phyloP scores from a whole-genome alignment of 2,113 vertebrate species.

The Chaetops frenatus region DNA sequence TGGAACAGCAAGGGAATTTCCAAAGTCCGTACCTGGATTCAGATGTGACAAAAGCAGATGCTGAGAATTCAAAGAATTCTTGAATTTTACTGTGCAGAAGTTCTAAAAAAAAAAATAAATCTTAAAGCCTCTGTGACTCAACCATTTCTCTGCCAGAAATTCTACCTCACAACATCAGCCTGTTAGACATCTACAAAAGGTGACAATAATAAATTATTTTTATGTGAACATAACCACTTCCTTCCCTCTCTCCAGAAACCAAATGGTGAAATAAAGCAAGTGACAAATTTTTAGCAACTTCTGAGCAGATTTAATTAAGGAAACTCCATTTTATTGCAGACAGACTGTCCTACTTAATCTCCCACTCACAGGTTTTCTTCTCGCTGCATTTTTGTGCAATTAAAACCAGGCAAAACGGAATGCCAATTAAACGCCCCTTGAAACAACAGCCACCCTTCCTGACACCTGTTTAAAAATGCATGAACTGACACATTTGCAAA shows the following conservation, averaged over 20 bases:
- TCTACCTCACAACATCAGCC: background rate
- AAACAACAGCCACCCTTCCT: background rate
- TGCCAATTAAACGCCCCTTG: slow-evolving; percentile 6
- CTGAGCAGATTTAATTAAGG: slow-evolving; percentile 21
- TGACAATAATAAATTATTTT: background rate
- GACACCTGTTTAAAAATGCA: slow-evolving; percentile 25
- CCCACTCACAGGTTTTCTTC: background rate
- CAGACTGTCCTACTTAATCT: slow-evolving; percentile 24
- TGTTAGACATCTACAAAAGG: background rate
- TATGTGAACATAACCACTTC: background rate
- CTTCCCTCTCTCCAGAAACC: background rate
- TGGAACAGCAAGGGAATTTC: background rate
- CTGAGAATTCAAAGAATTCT: background rate
- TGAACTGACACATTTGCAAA: slow-evolving; percentile 9
- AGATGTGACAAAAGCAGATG: accelerated
- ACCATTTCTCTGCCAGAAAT: background rate
- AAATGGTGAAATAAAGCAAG: background rate
- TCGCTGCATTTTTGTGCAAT: slow-evolving; percentile 38
- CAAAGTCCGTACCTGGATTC: background rate
- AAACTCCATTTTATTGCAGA: slow-evolving; percentile 4
- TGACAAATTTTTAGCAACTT: background rate
- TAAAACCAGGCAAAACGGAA: slow-evolving; percentile 34
- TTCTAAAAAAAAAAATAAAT: background rate
- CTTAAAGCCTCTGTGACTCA: background rate
- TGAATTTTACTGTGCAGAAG: background rate